phyloP scores from a whole-genome alignment of 2,113 vertebrate genomes.

The Pelvicachromis taeniatus region DNA sequence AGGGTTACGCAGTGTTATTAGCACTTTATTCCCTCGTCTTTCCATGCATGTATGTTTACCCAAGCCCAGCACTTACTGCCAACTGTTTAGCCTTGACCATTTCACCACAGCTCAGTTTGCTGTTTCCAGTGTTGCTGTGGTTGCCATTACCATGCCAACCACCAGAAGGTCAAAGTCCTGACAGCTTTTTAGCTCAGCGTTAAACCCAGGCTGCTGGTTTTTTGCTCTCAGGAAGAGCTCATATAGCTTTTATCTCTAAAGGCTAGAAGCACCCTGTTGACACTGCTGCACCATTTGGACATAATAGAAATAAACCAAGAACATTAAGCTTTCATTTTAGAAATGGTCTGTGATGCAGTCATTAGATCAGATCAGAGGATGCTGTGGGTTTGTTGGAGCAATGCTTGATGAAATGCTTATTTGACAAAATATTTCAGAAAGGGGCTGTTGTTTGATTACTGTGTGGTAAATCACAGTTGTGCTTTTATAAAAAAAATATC shows the following conservation, averaged over 20 bases:
- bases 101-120: constrained; percentile 8
- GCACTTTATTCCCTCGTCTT: background rate
- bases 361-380: background rate
- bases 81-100: constrained; percentile 21
- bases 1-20: background rate
- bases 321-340: background rate
- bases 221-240: background rate
- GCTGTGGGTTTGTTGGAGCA: background rate
- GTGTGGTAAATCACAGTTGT: background rate
- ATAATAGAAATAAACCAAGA: background rate
- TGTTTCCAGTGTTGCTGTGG: constrained; percentile 18
- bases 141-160: constrained; percentile 46
- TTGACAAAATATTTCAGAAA: background rate
- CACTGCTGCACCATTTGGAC: background rate
- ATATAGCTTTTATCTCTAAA: background rate
- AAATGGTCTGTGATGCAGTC: background rate
- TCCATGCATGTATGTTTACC: constrained; percentile 4
- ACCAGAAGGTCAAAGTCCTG: constrained; percentile 46
- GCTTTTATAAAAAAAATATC: background rate
- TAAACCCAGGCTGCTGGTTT: background rate
- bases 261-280: background rate
- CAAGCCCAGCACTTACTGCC: constrained; percentile 3
- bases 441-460: background rate
- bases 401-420: background rate
- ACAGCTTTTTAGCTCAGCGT: background rate